Percentiles rank a stretch among this genome's conserved stretches.
phyloP scores from a whole-genome alignment of 2,797 vertebrate genomes.

The Margarornis squamiger region DNA sequence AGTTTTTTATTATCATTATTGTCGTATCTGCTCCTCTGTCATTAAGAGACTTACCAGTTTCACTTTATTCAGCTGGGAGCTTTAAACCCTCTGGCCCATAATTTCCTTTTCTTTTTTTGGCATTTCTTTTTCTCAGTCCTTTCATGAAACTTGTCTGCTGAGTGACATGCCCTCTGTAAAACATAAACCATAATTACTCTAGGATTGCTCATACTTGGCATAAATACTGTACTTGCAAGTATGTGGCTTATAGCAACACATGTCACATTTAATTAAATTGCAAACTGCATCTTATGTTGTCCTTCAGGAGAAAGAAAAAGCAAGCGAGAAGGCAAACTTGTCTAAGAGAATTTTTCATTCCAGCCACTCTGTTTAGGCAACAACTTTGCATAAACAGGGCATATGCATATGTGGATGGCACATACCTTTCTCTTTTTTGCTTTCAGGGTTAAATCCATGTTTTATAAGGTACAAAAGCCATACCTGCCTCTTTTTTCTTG shows the following conservation, averaged over 20 bases:
- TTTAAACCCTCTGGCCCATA: slow-evolving; percentile 59
- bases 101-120: slow-evolving; percentile 49
- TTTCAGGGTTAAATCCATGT: not conserved
- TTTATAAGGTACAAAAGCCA: not conserved
- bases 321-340: slow-evolving; percentile 10
- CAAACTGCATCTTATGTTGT: slow-evolving; percentile 35
- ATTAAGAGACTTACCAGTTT: slow-evolving; percentile 49
- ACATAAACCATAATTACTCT: slow-evolving; percentile 50
- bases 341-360: slow-evolving; percentile 16
- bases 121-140: slow-evolving; percentile 49
- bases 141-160: slow-evolving; percentile 56
- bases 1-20: slow-evolving; percentile 42
- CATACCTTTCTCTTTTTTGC: not conserved
- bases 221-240: slow-evolving; percentile 58
- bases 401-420: accelerated
- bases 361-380: not conserved
- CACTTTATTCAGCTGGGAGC: slow-evolving; percentile 45
- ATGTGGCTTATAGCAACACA: slow-evolving; percentile 56
- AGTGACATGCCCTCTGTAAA: slow-evolving; percentile 63
- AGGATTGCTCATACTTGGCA: slow-evolving; percentile 63
- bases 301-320: slow-evolving; percentile 51
- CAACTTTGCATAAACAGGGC: not conserved
- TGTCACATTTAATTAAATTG: slow-evolving; percentile 58
- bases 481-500: not conserved
- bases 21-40: slow-evolving; percentile 46